phyloP scores from a whole-genome alignment of 2,888 invertebrate species.

The Odontothrips loti region DNA sequence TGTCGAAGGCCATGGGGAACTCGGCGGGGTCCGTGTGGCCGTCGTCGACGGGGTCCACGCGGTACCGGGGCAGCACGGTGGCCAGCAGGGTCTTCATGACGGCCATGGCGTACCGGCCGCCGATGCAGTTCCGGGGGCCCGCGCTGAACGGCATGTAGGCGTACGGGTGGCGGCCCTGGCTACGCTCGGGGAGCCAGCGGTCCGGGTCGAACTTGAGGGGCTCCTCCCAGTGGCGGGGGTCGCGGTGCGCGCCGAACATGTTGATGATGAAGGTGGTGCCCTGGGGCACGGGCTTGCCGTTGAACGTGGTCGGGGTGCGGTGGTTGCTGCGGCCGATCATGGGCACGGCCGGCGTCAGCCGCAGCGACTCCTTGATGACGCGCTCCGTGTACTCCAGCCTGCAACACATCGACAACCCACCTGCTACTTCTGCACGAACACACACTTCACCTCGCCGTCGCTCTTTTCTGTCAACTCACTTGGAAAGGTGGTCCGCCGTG shows the following conservation, averaged over 20 bases:
- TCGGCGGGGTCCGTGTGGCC: background rate
- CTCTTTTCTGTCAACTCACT: no score
- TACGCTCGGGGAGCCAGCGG: conserved; percentile 49
- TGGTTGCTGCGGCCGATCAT: background rate
- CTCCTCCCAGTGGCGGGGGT: background rate
- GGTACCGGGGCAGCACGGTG: background rate
- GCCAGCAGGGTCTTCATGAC: background rate
- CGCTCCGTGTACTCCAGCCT: background rate
- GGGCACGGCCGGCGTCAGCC: background rate
- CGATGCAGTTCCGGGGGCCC: conserved; percentile 45
- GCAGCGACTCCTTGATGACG: background rate
- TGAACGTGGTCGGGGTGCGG: background rate
- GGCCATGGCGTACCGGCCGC: background rate
- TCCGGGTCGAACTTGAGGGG: conserved; percentile 48
- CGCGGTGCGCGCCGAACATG: background rate
- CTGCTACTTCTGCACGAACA: background rate
- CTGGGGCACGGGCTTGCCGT: background rate
- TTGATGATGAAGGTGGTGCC: background rate
- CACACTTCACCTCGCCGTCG: no score
- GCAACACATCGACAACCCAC: background rate
- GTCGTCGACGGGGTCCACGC: background rate
- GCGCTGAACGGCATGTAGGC: conserved; percentile 47
- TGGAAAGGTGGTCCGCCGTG: background rate
- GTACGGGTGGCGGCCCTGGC: conserved; percentile 46
- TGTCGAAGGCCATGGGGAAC: background rate